Percentiles rank a stretch among this genome's conserved stretches.
These are phyloP conservation scores for Oceanites oceanicus DNA, from an alignment of 2,113 vertebrate genomes.

Conservation along the genomic window DNA sequence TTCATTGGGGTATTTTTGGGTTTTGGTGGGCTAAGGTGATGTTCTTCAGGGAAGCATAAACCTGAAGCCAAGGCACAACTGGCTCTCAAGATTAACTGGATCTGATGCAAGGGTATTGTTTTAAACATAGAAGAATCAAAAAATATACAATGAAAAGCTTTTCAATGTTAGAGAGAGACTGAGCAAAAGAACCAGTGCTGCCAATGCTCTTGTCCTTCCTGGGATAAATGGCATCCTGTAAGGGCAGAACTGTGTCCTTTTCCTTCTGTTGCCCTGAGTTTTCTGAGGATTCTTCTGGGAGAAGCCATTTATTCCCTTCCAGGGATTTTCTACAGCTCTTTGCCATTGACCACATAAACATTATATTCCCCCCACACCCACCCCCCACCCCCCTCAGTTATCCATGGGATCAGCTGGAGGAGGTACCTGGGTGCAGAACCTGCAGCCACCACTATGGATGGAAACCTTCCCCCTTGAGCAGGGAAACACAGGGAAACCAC, in stretches of 20 bases:
- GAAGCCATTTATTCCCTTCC: background rate
- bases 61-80: background rate
- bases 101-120: background rate
- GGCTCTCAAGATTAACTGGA: background rate
- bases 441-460: background rate
- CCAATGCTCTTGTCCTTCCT: background rate
- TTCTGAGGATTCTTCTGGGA: background rate
- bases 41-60: background rate
- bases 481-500: background rate
- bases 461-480: background rate
- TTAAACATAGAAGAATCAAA: background rate
- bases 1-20: background rate
- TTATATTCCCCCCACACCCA: background rate
- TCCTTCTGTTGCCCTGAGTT: background rate
- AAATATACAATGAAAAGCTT: background rate
- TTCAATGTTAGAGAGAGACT: background rate
- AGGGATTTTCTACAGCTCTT: background rate
- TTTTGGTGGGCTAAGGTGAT: background rate
- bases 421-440: background rate
- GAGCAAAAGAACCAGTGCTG: background rate
- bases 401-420: background rate
- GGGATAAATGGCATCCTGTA: background rate
- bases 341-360: background rate
- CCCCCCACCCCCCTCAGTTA: accelerated
- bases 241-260: background rate